A percentile compares a stretch with the other conserved stretches of the same genome.
Evolutionary conservation across 2,888 invertebrate species (phyloP).

Genomic region (Heteropelma amictum): DNA sequence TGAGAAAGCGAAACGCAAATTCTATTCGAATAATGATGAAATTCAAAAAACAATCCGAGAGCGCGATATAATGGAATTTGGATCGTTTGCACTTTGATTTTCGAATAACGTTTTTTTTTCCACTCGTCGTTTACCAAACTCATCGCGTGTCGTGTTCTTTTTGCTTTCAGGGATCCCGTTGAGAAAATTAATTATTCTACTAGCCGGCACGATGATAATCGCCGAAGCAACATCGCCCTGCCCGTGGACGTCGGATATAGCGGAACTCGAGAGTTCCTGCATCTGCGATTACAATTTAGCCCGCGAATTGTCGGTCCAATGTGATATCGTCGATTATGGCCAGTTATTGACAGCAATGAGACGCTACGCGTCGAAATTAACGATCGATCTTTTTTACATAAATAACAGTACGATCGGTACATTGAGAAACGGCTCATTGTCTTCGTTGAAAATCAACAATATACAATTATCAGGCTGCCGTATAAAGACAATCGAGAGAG

Average conservation of each 20-base stretch:
- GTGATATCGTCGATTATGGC: constrained; percentile 91
- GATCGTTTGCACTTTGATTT: too few species aligned
- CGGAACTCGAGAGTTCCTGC: constrained; percentile 89
- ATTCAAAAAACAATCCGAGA: too few species aligned
- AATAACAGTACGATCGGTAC: constrained; percentile 90
- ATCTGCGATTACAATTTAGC: constrained; percentile 93
- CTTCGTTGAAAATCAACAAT: constrained; percentile 86
- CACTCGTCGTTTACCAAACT: not conserved
- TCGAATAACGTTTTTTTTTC: not conserved
- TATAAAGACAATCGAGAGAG: constrained; percentile 84
- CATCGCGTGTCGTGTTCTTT: not conserved
- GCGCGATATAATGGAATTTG: too few species aligned
- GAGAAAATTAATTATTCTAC: constrained; percentile 57
- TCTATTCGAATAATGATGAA: too few species aligned
- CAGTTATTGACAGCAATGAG: constrained; percentile 87
- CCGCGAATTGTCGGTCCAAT: constrained; percentile 91
- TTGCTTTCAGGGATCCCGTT: constrained; percentile 36
- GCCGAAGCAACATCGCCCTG: constrained; percentile 83
- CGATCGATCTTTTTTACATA: constrained; percentile 91
- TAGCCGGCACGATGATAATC: constrained; percentile 56
- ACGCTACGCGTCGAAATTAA: constrained; percentile 82
- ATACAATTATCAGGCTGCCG: constrained; percentile 91
- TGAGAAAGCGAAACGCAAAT: too few species aligned
- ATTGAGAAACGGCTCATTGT: constrained; percentile 84
- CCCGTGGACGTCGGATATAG: constrained; percentile 88